Evolutionary conservation across 2,797 vertebrate species (phyloP).

Genomic region (Chloroceryle inda): DNA sequence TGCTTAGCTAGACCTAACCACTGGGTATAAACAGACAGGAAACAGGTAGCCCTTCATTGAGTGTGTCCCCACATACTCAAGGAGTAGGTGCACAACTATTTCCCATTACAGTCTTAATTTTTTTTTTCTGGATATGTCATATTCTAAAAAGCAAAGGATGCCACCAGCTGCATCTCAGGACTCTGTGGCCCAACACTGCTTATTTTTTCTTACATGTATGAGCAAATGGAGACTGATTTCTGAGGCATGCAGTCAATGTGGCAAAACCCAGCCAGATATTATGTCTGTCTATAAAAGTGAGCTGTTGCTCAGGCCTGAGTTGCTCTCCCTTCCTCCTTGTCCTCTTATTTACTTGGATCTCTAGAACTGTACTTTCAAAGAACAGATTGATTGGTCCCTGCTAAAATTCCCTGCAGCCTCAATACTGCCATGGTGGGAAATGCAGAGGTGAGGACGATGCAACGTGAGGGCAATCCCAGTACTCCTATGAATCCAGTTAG

Average conservation of each 20-base stretch:
- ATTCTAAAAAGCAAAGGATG: background rate
- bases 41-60: background rate
- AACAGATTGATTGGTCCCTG: background rate
- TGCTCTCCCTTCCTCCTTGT: background rate
- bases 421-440: background rate
- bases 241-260: accelerated
- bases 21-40: background rate
- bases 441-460: background rate
- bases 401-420: background rate
- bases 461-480: background rate
- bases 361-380: background rate
- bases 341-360: background rate
- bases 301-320: background rate
- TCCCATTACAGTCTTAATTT: background rate
- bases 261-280: background rate
- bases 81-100: background rate
- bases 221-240: background rate
- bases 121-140: background rate
- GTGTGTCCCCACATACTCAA: background rate
- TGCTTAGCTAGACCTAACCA: background rate
- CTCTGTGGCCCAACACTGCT: background rate
- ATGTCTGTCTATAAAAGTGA: background rate
- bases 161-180: background rate
- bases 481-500: background rate
- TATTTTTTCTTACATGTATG: background rate